Evolutionary conservation across 2,113 vertebrate species (phyloP), one percentile per base, ranked within the genome.

Genomic region (Thomomys bottae): DNA sequence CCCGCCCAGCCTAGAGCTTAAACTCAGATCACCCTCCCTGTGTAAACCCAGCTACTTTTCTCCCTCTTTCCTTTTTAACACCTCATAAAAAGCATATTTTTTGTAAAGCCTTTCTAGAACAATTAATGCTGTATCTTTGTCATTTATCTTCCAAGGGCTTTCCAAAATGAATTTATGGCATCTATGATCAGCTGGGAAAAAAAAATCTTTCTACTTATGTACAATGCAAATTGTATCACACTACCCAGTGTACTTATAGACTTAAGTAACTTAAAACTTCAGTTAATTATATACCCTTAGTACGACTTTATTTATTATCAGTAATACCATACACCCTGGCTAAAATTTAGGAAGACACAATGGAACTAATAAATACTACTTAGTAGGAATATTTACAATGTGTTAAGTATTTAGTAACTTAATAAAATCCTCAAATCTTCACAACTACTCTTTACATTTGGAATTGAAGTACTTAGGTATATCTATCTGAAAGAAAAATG

Each of bases 361-460:
- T 67, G 61, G 63, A 73, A 87, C 92, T 82, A 76, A 79, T 64
- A 89, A 79, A 88, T 79, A 66, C 14, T 20, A 88, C 21, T 36
- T 64, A 80, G 26, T 71, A 59, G n/a, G 40, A 94, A 90, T 92
- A 93, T 88, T 92, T 84, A 77, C 20, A 89, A 20, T 59, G 14
- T 70, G 18, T 85, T 73, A 85, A 81, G 7, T 1, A 64, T 7
- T 2, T 26, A 38, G 5, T n/a, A 18, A 75, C 18, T 84, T 73
- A 78, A 77, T 80, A 67, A 89, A 88, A 45, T 15, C 78, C 68
- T 40, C 57, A 80, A 45, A 49, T 77, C 61, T 89, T 84, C 28
- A 54, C 18, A 92, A 83, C 57, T 61, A 77, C 2, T 12, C 17
- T 92, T 88, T 82, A 82, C 82, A 88, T 84, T 63, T 75, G 21